Percentiles rank a stretch among this genome's conserved stretches.
phyloP scores from a whole-genome alignment of 2,888 invertebrate genomes.

The Eudasyphora cyanicolor region DNA sequence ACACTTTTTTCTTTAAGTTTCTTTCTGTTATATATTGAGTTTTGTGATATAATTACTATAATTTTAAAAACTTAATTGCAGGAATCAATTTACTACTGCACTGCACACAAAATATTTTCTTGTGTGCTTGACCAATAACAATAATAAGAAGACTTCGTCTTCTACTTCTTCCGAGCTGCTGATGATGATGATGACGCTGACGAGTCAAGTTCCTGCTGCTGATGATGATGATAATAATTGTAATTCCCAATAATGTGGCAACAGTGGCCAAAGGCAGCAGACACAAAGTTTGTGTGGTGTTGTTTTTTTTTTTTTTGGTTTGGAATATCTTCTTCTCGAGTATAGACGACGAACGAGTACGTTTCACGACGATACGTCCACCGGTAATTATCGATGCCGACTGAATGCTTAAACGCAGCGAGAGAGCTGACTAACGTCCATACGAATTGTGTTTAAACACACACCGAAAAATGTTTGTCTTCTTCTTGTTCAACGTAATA shows the following conservation, averaged over 20 bases:
- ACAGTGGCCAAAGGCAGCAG: constrained; percentile 61
- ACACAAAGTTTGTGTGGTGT: constrained; percentile 51
- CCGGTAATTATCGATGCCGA: constrained; percentile 80
- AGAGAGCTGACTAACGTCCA: constrained; percentile 72
- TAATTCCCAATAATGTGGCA: constrained; percentile 65
- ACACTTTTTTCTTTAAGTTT: constrained; percentile 22
- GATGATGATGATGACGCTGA: background rate
- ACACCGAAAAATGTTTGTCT: constrained; percentile 51
- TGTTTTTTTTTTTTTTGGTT: constrained; percentile 41
- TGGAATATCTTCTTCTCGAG: constrained; percentile 24
- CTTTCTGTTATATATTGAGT: constrained; percentile 5
- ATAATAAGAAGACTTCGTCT: background rate
- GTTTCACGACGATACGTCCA: constrained; percentile 75
- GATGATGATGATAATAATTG: constrained; percentile 56
- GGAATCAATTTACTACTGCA: constrained; percentile 60
- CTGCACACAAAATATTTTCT: constrained; percentile 57
- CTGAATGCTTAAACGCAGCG: constrained; percentile 78
- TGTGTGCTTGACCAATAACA: background rate
- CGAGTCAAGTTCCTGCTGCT: too few relatives aligned
- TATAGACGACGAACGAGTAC: constrained; percentile 56
- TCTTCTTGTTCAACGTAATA: constrained; percentile 19
- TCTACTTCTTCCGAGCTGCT: background rate
- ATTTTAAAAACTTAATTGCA: constrained; percentile 62
- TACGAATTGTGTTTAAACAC: constrained; percentile 50
- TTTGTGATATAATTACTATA: constrained; percentile 61